Evolutionary conservation across 2,888 invertebrate species (phyloP).

Genomic region (Cerastoderma edule): DNA sequence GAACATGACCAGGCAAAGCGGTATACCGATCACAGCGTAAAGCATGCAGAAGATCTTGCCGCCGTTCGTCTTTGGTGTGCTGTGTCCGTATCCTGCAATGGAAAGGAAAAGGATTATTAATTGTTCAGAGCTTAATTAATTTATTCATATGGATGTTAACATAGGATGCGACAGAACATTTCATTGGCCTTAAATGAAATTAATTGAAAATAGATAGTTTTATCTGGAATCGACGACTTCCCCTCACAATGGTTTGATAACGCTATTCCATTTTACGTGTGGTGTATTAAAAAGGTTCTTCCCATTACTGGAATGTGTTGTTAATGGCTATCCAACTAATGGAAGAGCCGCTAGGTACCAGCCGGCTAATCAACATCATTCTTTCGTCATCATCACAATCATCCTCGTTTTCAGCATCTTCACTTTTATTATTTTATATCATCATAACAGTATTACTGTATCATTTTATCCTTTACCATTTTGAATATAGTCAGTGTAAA

Average conservation of each 20-base stretch:
- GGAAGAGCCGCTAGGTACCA: too few relatives aligned
- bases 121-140: background rate
- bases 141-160: background rate
- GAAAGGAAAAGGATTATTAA: background rate
- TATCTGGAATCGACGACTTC: background rate
- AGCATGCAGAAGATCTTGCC: conserved; percentile 99
- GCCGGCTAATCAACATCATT: too few relatives aligned
- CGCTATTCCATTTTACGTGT: background rate
- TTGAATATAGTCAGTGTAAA: too few relatives aligned
- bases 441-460: too few relatives aligned
- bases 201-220: background rate
- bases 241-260: background rate
- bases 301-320: too few relatives aligned
- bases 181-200: background rate
- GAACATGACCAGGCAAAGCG: conserved; percentile 98
- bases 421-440: too few relatives aligned
- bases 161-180: background rate
- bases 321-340: too few relatives aligned
- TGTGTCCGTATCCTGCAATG: conserved; percentile 96
- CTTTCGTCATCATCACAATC: too few relatives aligned
- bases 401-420: too few relatives aligned
- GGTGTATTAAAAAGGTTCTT: too few relatives aligned
- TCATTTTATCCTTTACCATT: too few relatives aligned
- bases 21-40: conserved; percentile 93
- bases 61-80: conserved; percentile 97